Conservation (phyloP, 2,888 invertebrate genomes). For the Leptogaster cylindrica region DNA sequence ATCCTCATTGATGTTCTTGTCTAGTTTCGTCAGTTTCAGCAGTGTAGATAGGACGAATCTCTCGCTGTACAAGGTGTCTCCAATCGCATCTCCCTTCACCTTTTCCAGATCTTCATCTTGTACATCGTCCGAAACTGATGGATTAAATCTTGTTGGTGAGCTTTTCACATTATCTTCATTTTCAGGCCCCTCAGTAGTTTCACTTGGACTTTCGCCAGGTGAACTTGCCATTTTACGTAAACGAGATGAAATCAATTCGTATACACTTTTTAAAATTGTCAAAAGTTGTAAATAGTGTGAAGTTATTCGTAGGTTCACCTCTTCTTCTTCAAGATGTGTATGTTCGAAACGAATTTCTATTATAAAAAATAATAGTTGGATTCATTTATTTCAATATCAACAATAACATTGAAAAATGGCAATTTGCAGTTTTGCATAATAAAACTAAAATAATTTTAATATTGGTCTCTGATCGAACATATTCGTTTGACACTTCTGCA, state of each 20-base stretch:
- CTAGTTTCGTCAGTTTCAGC: conserved; percentile 67
- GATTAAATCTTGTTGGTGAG: conserved; percentile 49
- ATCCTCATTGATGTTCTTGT: conserved; percentile 64
- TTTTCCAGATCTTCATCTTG: conserved; percentile 53
- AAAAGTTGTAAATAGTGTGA: conserved; percentile 17
- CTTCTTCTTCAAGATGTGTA: too few species aligned
- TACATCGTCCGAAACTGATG: conserved; percentile 50
- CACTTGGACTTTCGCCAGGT: neutral
- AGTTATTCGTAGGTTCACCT: too few species aligned
- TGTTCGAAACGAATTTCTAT: too few species aligned
- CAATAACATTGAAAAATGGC: too few species aligned
- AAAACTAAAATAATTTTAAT: too few species aligned
- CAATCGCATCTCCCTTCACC: conserved; percentile 78
- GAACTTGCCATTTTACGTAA: conserved; percentile 28
- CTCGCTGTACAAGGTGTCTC: conserved; percentile 80
- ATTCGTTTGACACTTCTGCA: too few species aligned
- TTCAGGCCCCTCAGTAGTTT: neutral
- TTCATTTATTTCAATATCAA: too few species aligned
- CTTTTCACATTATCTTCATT: conserved; percentile 19
- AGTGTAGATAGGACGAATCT: conserved; percentile 74
- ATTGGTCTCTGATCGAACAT: too few species aligned
- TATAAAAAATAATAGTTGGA: too few species aligned
- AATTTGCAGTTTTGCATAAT: too few species aligned
- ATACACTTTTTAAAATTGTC: neutral
- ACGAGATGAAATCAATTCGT: neutral